A percentile compares a stretch with the other conserved stretches of the same genome.
Conservation (phyloP, 2,888 invertebrate species). For the Meliscaeva auricollis region DNA sequence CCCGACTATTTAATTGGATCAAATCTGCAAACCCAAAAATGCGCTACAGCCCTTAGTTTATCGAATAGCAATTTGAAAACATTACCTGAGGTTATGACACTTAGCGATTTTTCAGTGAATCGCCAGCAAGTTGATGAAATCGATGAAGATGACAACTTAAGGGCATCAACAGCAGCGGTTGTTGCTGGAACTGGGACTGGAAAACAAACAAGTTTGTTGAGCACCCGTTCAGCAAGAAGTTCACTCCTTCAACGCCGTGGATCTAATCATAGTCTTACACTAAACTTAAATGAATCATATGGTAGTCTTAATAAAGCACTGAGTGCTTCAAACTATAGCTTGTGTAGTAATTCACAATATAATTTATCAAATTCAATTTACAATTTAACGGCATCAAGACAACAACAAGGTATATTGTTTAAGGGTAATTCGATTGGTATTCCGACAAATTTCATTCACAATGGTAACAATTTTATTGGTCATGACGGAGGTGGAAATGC, state of each 20-base stretch:
- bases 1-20: constrained; percentile 83
- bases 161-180: constrained; percentile 9
- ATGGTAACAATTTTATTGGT: constrained; percentile 18
- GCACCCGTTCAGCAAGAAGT: constrained; percentile 40
- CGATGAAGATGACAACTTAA: constrained; percentile 12
- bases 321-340: constrained; percentile 84
- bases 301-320: constrained; percentile 83
- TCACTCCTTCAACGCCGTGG: constrained; percentile 85
- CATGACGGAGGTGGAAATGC: neutral
- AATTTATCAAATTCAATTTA: constrained; percentile 81
- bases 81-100: constrained; percentile 88
- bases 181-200: neutral
- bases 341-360: constrained; percentile 81
- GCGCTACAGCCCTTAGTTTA: constrained; percentile 85
- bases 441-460: constrained; percentile 34
- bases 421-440: constrained; percentile 49
- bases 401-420: constrained; percentile 6
- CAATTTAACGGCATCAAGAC: constrained; percentile 64
- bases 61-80: constrained; percentile 90
- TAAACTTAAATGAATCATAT: constrained; percentile 86
- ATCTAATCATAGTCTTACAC: constrained; percentile 87
- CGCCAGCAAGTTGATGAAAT: constrained; percentile 25
- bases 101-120: constrained; percentile 86
- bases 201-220: constrained; percentile 36
- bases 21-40: constrained; percentile 87